phyloP scores from a whole-genome alignment of 2,888 invertebrate species.

The Lepidochrysops patricia region DNA sequence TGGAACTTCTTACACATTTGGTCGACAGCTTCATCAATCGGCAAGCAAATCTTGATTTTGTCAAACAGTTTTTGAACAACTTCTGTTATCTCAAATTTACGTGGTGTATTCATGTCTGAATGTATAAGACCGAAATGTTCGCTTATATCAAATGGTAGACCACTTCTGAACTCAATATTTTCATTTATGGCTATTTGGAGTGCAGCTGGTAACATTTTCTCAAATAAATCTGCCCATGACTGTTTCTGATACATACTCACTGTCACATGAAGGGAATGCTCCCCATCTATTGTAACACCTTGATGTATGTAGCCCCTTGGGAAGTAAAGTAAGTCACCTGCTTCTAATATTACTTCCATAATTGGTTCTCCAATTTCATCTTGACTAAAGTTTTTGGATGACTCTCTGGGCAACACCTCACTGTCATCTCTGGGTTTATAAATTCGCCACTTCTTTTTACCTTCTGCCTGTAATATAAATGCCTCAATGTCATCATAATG shows the following conservation, averaged over 20 bases:
- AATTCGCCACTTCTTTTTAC: slow-evolving; percentile 94
- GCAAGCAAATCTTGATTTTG: slow-evolving; percentile 74
- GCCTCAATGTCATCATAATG: slow-evolving; percentile 99
- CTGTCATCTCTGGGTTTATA: slow-evolving; percentile 83
- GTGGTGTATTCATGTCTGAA: slow-evolving; percentile 61
- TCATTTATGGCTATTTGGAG: slow-evolving; percentile 81
- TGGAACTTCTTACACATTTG: slow-evolving; percentile 88
- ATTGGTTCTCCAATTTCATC: slow-evolving; percentile 86
- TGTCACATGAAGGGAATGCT: slow-evolving; percentile 95
- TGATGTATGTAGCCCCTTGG: slow-evolving; percentile 93
- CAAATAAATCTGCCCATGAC: slow-evolving; percentile 91
- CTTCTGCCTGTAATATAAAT: slow-evolving; percentile 96
- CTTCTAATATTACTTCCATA: slow-evolving; percentile 83
- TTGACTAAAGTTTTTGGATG: slow-evolving; percentile 85
- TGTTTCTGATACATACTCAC: slow-evolving; percentile 94
- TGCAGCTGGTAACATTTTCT: slow-evolving; percentile 84
- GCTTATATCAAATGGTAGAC: slow-evolving; percentile 86
- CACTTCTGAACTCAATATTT: slow-evolving; percentile 82
- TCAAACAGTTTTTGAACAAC: slow-evolving; percentile 73
- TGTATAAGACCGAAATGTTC: slow-evolving; percentile 83
- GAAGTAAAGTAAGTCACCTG: slow-evolving; percentile 95
- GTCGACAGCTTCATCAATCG: slow-evolving; percentile 88
- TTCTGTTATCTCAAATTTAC: slow-evolving; percentile 64
- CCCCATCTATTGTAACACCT: slow-evolving; percentile 83
- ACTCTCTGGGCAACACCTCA: slow-evolving; percentile 85